Evolutionary conservation across 2,113 vertebrate genomes (phyloP), one percentile per base, ranked within the genome.

Genomic region (Peromyscus maniculatus): DNA sequence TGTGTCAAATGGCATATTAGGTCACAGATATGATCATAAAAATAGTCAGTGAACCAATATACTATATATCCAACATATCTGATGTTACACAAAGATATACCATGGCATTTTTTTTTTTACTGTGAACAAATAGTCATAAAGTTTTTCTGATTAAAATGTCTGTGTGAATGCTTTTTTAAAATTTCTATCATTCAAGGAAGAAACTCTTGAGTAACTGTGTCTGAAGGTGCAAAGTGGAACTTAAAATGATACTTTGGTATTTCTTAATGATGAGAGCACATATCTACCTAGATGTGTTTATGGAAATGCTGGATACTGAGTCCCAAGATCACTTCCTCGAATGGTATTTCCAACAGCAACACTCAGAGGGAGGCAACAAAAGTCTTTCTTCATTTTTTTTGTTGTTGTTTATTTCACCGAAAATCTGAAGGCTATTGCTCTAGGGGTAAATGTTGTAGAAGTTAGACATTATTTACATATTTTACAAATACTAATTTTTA

Each of bases 71-170:
- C 90, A 36, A 5, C 7, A 77, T 15, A 57, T 11, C 62, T 52
- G 24, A 5, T 62, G 39, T 72, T 92, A 84, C 74, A 87, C 11
- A 7, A 64, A 62, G 49, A 67, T 87, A 74, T 4, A 84, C 0
- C 0, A 11, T 24, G 57, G 17, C 15, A 17, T 91, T 86, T 11
- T 43, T 43, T 66, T 93, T 96, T 96, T 74, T 24, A 71, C 39
- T 79, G 31, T 71, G 21, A 75, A 75, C 7, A 83, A 67, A 57
- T 55, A 71, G 3, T 33, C 28, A 66, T 26, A 66, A 64, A 3
- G 64, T 67, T 95, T 94, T 95, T 92, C 49, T 96, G 52, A 88
- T 83, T 83, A 75, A 91, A 93, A 74, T n/a, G 22, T 5, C 12
- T 77, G 7, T 67, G 9, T 66, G 77, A 95, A 91, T 87, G 39